Evolutionary conservation across 1,140 invertebrate genomes (phyloP).

Genomic region (Pollicipes pollicipes): DNA sequence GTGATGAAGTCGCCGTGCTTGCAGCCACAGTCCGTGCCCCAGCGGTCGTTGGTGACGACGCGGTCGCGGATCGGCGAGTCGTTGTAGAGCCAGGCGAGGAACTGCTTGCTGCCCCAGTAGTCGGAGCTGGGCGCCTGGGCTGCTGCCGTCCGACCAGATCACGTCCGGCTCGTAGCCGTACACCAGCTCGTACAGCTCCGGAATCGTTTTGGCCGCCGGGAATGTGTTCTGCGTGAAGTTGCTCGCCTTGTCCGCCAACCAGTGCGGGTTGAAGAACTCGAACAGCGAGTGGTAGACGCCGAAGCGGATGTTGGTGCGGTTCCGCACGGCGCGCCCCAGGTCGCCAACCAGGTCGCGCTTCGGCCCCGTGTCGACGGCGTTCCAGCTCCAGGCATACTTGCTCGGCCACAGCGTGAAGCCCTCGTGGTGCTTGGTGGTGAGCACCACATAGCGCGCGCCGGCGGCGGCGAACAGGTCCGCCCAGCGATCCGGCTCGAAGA

Average conservation of each 20-base stretch:
- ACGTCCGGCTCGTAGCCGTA: constrained; percentile 67
- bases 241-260: constrained; percentile 47
- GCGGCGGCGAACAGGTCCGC: constrained; percentile 49
- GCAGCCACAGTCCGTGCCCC: constrained; percentile 55
- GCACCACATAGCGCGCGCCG: constrained; percentile 60
- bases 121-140: constrained; percentile 25
- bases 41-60: constrained; percentile 72
- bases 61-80: constrained; percentile 76
- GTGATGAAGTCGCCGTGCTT: constrained; percentile 75
- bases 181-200: constrained; percentile 38
- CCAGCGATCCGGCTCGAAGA: constrained; percentile 59
- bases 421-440: constrained; percentile 80
- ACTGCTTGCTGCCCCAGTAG: constrained; percentile 45
- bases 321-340: constrained; percentile 44
- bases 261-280: constrained; percentile 82
- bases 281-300: constrained; percentile 76
- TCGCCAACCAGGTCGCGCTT: constrained; percentile 56
- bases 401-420: constrained; percentile 21
- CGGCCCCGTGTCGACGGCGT: constrained; percentile 53
- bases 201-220: constrained; percentile 25
- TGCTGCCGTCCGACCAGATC: constrained; percentile 69
- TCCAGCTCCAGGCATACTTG: constrained; percentile 13
- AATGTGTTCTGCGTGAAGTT: constrained; percentile 39
- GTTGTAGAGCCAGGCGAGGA: constrained; percentile 83
- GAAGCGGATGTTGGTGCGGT: constrained; percentile 39